Conservation (phyloP, 1,140 invertebrate genomes). For the Halotydeus destructor region DNA sequence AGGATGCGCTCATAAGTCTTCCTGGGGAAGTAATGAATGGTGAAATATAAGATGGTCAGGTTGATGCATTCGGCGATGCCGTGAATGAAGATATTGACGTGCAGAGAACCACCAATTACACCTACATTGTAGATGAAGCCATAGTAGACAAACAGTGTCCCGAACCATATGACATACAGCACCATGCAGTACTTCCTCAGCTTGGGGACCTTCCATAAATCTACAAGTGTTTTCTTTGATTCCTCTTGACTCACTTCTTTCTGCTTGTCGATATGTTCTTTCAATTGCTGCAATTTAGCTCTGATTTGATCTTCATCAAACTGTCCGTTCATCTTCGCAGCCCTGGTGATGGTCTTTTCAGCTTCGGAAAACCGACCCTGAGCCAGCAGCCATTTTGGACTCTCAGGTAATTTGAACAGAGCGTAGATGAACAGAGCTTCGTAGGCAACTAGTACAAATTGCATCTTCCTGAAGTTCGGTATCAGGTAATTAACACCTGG, state of each 20-base stretch:
- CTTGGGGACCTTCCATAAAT: slow-evolving; percentile 12
- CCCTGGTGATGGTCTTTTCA: neutral
- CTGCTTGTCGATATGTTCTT: too few relatives aligned
- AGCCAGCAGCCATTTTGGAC: slow-evolving; percentile 6
- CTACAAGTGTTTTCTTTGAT: slow-evolving; percentile 6
- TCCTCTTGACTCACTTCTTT: too few relatives aligned
- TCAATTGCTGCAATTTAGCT: too few relatives aligned
- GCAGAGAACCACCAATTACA: slow-evolving; percentile 46
- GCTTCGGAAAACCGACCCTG: slow-evolving; percentile 2
- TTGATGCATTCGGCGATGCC: slow-evolving; percentile 54
- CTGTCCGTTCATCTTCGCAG: slow-evolving; percentile 10
- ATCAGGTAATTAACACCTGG: slow-evolving; percentile 1
- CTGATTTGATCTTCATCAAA: too few relatives aligned
- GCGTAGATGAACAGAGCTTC: neutral
- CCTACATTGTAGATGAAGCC: slow-evolving; percentile 56
- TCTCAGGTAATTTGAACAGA: slow-evolving; percentile 1
- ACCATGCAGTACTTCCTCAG: slow-evolving; percentile 14
- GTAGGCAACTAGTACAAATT: neutral
- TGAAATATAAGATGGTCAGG: too few relatives aligned
- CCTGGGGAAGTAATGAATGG: too few relatives aligned
- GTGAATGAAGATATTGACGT: slow-evolving; percentile 51
- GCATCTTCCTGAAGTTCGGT: neutral
- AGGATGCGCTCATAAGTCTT: too few relatives aligned
- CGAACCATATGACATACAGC: slow-evolving; percentile 29
- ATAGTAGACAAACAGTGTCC: slow-evolving; percentile 55